Conservation (phyloP, 1,140 invertebrate genomes). For the Caenorhabditis brenneri region DNA sequence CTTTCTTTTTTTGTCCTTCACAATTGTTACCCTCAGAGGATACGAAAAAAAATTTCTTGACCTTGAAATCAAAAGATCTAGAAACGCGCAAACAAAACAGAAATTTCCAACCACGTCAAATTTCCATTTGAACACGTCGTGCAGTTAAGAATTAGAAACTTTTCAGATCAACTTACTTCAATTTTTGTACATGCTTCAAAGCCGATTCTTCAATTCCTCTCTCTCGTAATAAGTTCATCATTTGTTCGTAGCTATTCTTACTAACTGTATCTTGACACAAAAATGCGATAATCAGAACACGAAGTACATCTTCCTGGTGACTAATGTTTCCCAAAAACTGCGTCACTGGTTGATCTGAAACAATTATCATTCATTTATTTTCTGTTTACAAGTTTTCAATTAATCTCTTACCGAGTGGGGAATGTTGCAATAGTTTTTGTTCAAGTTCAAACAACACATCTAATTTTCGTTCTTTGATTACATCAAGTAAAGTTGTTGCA, state of each 20-base stretch:
- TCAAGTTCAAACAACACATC: conserved; percentile 96
- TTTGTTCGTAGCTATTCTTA: conserved; percentile 33
- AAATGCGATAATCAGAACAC: conserved; percentile 92
- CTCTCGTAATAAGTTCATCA: conserved; percentile 35
- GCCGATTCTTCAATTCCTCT: conserved; percentile 57
- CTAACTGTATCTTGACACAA: conserved; percentile 80
- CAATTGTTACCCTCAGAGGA: too few species aligned
- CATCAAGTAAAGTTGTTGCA: conserved; percentile 77
- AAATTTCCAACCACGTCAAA: too few species aligned
- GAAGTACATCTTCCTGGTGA: conserved; percentile 87
- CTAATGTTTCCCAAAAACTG: conserved; percentile 77
- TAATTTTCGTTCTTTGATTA: conserved; percentile 77
- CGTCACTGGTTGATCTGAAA: conserved; percentile 78
- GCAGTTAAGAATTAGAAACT: too few species aligned
- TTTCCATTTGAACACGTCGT: too few species aligned
- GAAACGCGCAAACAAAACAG: too few species aligned
- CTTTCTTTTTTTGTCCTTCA: too few species aligned
- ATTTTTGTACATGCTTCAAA: conserved; percentile 64
- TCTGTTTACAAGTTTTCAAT: background rate
- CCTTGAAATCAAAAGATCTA: too few species aligned
- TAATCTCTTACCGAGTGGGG: conserved; percentile 69
- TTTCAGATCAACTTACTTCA: conserved; percentile 44
- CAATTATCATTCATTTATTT: too few species aligned
- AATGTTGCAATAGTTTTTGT: conserved; percentile 87
- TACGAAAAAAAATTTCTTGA: too few species aligned